phyloP scores from a whole-genome alignment of 2,113 vertebrate species.

The Spheniscus mendiculus region DNA sequence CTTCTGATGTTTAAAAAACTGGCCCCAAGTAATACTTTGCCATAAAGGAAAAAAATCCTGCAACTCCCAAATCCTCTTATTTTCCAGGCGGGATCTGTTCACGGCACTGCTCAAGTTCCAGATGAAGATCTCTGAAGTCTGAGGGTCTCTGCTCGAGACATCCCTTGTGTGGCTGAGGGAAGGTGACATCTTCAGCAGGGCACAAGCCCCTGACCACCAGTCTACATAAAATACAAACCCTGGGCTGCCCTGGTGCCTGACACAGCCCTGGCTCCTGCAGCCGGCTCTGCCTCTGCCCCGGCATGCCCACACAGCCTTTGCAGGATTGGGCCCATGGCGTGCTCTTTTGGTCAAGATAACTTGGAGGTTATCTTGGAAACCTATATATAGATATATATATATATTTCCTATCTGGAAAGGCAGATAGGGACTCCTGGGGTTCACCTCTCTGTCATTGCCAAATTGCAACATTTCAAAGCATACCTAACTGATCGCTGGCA shows the following conservation, averaged over 20 bases:
- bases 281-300: background rate
- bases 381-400: too few species aligned
- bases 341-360: background rate
- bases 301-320: rapidly evolving
- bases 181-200: background rate
- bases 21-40: background rate
- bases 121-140: background rate
- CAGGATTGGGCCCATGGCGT: rapidly evolving
- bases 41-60: background rate
- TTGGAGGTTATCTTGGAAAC: too few species aligned
- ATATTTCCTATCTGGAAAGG: background rate
- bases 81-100: rapidly evolving
- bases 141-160: background rate
- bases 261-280: rapidly evolving
- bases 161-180: background rate
- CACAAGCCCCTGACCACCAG: background rate
- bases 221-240: rapidly evolving
- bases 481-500: too few species aligned
- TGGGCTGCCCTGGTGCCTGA: background rate
- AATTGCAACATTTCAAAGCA: background rate
- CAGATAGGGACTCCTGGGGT: background rate
- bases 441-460: background rate
- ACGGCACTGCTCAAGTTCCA: background rate
- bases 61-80: background rate
- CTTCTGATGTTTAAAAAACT: background rate